Evolutionary conservation across 2,888 invertebrate genomes (phyloP), one percentile per base, ranked within the genome.

Genomic region (Nephrocerus scutellatus): DNA sequence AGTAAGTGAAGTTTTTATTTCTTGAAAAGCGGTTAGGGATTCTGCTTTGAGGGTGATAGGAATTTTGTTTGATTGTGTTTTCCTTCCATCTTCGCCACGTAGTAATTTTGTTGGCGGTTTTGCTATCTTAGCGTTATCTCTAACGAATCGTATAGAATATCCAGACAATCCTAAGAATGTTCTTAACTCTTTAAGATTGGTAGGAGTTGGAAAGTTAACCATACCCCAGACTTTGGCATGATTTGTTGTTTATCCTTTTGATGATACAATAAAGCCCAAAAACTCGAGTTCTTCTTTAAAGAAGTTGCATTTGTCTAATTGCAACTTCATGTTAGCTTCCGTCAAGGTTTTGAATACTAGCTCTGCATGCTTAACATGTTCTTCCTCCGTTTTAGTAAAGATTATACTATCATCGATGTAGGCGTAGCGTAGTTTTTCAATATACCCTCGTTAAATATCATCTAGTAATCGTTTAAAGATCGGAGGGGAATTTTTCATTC

Each of bases 91-190:
- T 33, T 43, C 35, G 23, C 43, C 35, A 13, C 39, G 38, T 31
- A 43, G 26, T n/a, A 43, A 39, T 21, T 35, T 20, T 36, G 42
- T 38, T 18, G 38, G 38, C 30, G 34, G 42, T 15, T 38, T 31
- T 15, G 30, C 39, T 13, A 39, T 5, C 13, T 39, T 30, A 9
- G 43, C 36, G 19, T 40, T 32, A 8, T 20, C 40, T n/a, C 23
- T 30, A 14, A 41, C 25, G 13, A 39, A 41, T 6, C 44, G 28
- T 5, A 35, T 31, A 29, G 35, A 44, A 16, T 44, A 44, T 9
- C 35, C 41, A 31, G 44, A 41, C 8, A 41, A n/a, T 5, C 40
- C 44, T 6, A 38, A 21, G 13, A 41, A 35, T 2, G 38, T 41
- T 33, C 44, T 15, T 1, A 41, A 25, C 18, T 41, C 38, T 16